Conservation (phyloP, 23 tunicate genomes). For the Clavelina lepadiformis region DNA sequence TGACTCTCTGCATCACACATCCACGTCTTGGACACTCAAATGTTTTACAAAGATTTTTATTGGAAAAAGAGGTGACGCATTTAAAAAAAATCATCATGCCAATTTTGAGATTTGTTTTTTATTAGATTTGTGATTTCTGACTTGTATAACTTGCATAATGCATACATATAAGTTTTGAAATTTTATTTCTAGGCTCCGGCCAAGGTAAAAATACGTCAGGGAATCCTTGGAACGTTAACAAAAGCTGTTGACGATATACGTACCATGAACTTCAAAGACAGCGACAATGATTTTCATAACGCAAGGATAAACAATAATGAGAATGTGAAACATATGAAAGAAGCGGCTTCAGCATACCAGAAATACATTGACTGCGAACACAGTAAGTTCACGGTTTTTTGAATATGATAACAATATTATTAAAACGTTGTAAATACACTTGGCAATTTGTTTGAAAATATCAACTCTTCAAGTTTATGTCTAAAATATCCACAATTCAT, state of each 20-base stretch:
- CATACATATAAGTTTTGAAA: background rate
- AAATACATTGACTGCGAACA: constrained; percentile 25
- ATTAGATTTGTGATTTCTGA: too few relatives aligned
- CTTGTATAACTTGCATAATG: background rate
- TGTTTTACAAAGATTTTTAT: constrained; percentile 41
- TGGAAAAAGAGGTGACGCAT: constrained; percentile 34
- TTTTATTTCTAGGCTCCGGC: constrained; percentile 42
- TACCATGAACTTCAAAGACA: constrained; percentile 26
- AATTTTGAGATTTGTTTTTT: background rate
- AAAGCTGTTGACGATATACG: constrained; percentile 54
- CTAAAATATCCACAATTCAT: background rate
- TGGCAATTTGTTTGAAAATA: background rate
- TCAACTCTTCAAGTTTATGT: background rate
- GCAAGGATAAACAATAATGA: constrained; percentile 25
- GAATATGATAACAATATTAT: too few relatives aligned
- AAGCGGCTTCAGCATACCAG: constrained; percentile 23
- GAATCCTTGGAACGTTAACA: constrained; percentile 27
- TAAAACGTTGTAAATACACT: background rate
- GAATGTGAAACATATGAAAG: constrained; percentile 42
- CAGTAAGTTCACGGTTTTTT: constrained; percentile 32
- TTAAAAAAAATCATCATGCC: background rate
- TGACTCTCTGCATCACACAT: constrained; percentile 34
- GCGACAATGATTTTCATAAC: constrained; percentile 36
- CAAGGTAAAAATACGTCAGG: constrained; percentile 27
- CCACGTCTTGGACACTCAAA: constrained; percentile 49